A percentile compares a stretch with the other conserved stretches of the same genome.
These are phyloP conservation scores for Numenius arquata DNA, from an alignment of 2,113 vertebrate species.

Conservation along the genomic window DNA sequence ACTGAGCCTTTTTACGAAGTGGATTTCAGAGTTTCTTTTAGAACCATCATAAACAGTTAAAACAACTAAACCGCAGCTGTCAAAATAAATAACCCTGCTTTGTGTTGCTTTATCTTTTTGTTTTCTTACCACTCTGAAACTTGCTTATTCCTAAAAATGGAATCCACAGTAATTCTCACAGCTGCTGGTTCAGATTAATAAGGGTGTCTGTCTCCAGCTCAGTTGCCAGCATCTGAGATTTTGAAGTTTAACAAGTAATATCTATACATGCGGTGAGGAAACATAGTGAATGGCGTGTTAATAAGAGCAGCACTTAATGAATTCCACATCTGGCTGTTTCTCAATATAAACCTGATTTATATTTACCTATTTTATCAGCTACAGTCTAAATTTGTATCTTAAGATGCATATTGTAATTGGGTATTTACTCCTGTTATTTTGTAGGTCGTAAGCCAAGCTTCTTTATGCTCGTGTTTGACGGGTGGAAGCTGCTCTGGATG, in stretches of 20 bases:
- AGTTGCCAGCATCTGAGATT: neutral
- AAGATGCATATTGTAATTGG: neutral
- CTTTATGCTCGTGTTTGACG: fast-evolving
- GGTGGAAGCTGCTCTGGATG: neutral
- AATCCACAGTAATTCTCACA: neutral
- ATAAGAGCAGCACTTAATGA: neutral
- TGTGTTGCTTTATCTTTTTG: neutral
- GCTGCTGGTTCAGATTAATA: neutral
- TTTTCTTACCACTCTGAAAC: conserved; percentile 7
- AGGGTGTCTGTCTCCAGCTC: neutral
- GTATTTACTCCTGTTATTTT: neutral
- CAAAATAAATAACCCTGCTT: conserved; percentile 38
- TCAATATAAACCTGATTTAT: neutral
- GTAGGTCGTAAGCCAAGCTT: neutral
- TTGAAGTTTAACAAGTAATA: neutral
- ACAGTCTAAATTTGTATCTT: neutral
- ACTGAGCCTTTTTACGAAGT: neutral
- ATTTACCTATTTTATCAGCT: neutral
- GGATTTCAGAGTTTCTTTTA: neutral
- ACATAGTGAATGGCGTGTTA: neutral
- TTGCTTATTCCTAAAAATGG: conserved; percentile 29
- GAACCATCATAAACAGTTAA: neutral
- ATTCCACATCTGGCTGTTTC: neutral
- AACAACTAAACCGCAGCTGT: neutral
- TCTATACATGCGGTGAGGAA: neutral